Evolutionary conservation across 1,140 invertebrate species (phyloP).

Genomic region (Pseudoatta argentina): DNA sequence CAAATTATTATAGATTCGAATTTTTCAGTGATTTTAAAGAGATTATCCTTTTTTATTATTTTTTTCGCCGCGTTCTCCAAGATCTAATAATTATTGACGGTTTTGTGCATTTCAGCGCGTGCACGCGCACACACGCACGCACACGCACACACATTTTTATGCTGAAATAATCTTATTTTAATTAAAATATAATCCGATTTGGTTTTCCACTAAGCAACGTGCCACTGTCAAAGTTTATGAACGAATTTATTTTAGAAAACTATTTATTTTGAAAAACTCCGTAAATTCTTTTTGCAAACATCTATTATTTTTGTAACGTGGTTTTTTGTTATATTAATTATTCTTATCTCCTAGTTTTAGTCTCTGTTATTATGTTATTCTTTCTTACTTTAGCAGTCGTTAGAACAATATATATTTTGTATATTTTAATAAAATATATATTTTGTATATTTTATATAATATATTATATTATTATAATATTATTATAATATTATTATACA

Average conservation of each 20-base stretch:
- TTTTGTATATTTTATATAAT: too few relatives aligned
- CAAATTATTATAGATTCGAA: neutral
- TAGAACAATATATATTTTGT: neutral
- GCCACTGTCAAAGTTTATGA: neutral
- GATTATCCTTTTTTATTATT: constrained; percentile 18
- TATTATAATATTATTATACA: too few relatives aligned
- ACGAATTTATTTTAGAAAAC: neutral
- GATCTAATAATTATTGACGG: neutral
- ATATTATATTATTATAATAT: neutral
- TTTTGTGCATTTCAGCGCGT: neutral
- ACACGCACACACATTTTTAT: too few relatives aligned
- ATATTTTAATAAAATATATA: neutral
- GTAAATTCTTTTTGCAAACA: neutral
- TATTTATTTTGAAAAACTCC: too few relatives aligned
- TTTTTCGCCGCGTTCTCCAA: neutral
- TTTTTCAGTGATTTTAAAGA: neutral
- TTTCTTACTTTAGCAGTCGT: neutral
- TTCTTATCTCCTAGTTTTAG: too few relatives aligned
- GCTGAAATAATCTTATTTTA: constrained; percentile 14
- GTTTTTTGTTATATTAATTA: neutral
- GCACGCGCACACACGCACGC: too few relatives aligned
- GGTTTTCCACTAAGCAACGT: neutral
- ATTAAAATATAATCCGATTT: constrained; percentile 21
- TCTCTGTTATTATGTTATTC: too few relatives aligned
- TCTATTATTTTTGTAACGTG: neutral